Evolutionary conservation across 1,140 invertebrate genomes (phyloP), one percentile per base, ranked within the genome.

Genomic region (Scaptomyza pallida): DNA sequence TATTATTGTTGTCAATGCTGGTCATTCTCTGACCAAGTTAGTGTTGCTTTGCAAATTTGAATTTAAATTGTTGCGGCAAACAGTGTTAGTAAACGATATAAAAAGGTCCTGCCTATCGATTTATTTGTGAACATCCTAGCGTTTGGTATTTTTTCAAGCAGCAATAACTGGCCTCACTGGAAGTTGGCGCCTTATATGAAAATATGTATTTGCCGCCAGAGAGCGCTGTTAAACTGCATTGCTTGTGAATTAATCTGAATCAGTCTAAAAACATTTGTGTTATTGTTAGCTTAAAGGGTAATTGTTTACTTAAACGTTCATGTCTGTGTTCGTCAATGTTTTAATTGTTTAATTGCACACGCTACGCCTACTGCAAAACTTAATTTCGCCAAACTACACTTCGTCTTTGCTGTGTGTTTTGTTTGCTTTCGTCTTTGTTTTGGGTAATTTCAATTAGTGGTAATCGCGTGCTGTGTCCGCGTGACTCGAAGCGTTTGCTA

Each of bases 401-500:
- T 19, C 30, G 12, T 19, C 43, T 2, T 48, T 15, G 16, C 21
- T 48, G n/a, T n/a, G n/a, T n/a, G n/a, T 47, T 17, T 15, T n/a
- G 12, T 19, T 35, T n/a, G 23, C 8, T 44, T n/a, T n/a, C n/a
- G n/a, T n/a, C n/a, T n/a, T n/a, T n/a, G n/a, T n/a, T 44, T 41
- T 41, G 35, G 15, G 41, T 69, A 69, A 81, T 88, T 88, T 81
- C 75, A 88, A 57, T 88, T 75, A 68, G 13, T 43, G 21, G 52
- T 55, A 72, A 88, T 88, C 82, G 82, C 82, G 82, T 88, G 82
- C 57, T 44, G 43, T 48, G 45, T 67, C 70, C 82, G 78, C 82
- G 83, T 88, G 82, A 88, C 82, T 86, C 44, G 52, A 59, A 79
- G 62, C 80, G 64, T 67, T 41, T 67, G 78, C 82, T 88, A 88